phyloP scores from a whole-genome alignment of 2,888 invertebrate genomes.

The Scaptomyza reducta region DNA sequence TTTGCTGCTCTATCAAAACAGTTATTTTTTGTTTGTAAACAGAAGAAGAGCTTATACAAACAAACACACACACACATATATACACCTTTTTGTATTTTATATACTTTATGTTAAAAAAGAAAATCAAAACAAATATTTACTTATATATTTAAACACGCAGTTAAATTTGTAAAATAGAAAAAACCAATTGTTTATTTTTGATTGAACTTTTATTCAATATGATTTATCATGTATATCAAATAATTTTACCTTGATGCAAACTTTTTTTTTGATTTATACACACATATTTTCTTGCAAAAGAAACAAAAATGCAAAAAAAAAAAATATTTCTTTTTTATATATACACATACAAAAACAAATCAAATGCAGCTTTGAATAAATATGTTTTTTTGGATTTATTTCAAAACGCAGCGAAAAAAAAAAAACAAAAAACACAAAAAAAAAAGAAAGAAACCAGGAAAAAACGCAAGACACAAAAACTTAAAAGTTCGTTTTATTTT shows the following conservation, averaged over 20 bases:
- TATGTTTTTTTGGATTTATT: conserved; percentile 83
- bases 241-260: conserved; percentile 38
- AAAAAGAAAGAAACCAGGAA: conserved; percentile 47
- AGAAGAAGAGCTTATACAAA: conserved; percentile 4
- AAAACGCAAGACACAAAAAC: conserved; percentile 62
- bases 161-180: conserved; percentile 26
- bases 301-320: conserved; percentile 46
- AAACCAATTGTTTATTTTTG: conserved; percentile 49
- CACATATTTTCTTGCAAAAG: conserved; percentile 41
- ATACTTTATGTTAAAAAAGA: not conserved
- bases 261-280: conserved; percentile 57
- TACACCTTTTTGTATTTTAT: conserved; percentile 18
- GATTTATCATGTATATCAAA: conserved; percentile 44
- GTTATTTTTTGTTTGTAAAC: conserved; percentile 5
- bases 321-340: conserved; percentile 54
- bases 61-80: conserved; percentile 9
- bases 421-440: conserved; percentile 39
- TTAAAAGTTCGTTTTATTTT: conserved; percentile 5
- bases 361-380: conserved; percentile 82
- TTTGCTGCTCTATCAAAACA: conserved; percentile 4
- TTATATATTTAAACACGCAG: conserved; percentile 35
- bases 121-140: conserved; percentile 3
- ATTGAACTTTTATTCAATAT: conserved; percentile 49
- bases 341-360: conserved; percentile 36
- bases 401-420: conserved; percentile 79